phyloP scores from a whole-genome alignment of 2,113 vertebrate genomes.

The Bungarus multicinctus region DNA sequence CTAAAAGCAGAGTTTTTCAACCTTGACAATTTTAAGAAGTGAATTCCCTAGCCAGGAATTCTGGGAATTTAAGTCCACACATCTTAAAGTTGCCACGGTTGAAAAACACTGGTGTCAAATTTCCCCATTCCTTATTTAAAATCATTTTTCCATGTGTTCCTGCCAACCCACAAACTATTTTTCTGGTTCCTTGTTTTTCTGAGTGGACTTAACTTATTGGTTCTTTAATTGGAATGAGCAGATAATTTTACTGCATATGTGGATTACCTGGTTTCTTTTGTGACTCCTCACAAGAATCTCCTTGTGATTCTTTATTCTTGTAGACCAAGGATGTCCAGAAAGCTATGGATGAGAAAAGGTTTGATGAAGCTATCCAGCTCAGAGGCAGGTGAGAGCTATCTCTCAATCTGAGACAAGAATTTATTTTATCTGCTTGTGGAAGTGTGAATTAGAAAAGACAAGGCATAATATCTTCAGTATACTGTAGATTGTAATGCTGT shows the following conservation, averaged over 20 bases:
- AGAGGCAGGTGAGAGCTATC: constrained; percentile 81
- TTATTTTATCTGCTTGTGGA: not conserved
- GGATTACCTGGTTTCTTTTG: not conserved
- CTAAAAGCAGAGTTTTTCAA: not conserved
- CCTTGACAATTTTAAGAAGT: not conserved
- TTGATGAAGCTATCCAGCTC: constrained; percentile 88
- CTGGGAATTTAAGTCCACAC: not conserved
- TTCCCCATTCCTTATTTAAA: not conserved
- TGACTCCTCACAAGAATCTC: not conserved
- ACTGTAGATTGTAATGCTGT: not conserved
- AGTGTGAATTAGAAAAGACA: not conserved
- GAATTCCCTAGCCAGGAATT: not conserved
- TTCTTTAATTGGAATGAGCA: not conserved
- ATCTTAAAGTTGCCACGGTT: not conserved
- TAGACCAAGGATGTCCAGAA: constrained; percentile 89
- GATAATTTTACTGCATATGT: not conserved
- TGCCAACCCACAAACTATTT: not conserved
- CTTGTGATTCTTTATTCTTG: not conserved
- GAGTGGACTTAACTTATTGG: no score
- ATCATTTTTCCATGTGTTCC: not conserved
- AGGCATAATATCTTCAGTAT: not conserved
- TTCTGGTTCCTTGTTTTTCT: not conserved
- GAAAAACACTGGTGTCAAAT: not conserved
- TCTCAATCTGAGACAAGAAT: constrained; percentile 6
- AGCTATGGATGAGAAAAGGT: constrained; percentile 90